These are phyloP conservation scores for Apotomis betuletana DNA, from an alignment of 2,888 invertebrate genomes.

Conservation along the genomic window DNA sequence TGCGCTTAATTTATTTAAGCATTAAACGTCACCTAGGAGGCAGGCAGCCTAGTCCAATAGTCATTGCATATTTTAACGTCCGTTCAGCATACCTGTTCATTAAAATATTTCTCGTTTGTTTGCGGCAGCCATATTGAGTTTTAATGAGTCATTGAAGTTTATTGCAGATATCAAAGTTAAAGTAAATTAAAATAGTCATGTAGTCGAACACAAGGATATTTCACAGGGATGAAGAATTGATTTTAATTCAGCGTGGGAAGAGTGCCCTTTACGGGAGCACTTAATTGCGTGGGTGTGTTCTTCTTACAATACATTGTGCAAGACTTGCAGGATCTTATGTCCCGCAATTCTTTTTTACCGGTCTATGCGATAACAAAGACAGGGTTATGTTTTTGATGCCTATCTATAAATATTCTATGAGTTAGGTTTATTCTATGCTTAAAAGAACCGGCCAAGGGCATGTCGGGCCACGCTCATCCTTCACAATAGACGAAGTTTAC, in stretches of 20 bases:
- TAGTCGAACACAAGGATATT: background rate
- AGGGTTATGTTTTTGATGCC: no score
- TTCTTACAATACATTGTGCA: background rate
- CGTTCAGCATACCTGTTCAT: slow-evolving; percentile 30
- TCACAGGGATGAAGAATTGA: background rate
- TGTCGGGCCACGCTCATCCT: no score
- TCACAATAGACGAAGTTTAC: no score
- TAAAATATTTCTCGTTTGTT: slow-evolving; percentile 36
- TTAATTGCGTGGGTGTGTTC: background rate
- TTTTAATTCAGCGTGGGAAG: background rate
- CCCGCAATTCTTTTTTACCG: no score
- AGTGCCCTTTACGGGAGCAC: background rate
- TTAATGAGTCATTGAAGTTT: slow-evolving; percentile 27
- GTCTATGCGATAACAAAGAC: no score
- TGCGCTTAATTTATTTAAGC: slow-evolving; percentile 14
- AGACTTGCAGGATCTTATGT: background rate
- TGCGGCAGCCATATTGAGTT: slow-evolving; percentile 18
- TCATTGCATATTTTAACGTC: slow-evolving; percentile 31
- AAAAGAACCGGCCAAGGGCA: no score
- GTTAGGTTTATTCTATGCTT: no score
- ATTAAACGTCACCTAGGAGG: slow-evolving; percentile 23
- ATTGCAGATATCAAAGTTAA: slow-evolving; percentile 6
- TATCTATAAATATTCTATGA: no score
- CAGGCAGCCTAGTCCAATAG: slow-evolving; percentile 22
- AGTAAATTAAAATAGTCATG: slow-evolving; percentile 12